Percentiles rank a stretch among this genome's conserved stretches.
These are phyloP conservation scores for Tanytarsus gracilentus DNA, from an alignment of 2,888 invertebrate genomes.

Conservation along the genomic window DNA sequence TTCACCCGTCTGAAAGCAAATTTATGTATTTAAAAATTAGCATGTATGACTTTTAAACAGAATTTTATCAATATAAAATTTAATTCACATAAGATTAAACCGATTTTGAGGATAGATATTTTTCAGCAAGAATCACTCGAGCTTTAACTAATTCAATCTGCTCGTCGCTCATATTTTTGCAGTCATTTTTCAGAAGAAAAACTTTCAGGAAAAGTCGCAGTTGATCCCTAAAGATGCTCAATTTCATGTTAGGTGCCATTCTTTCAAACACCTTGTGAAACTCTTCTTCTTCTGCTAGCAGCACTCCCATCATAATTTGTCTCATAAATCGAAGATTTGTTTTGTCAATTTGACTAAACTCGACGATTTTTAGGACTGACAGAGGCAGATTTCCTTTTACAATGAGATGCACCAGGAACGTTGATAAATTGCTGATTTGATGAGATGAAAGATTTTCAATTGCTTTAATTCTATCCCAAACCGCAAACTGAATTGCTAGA, in stretches of 20 bases:
- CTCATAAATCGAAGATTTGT: slow-evolving; percentile 68
- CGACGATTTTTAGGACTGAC: slow-evolving; percentile 78
- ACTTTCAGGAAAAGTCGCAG: slow-evolving; percentile 77
- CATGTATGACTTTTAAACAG: no score
- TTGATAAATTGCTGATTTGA: slow-evolving; percentile 65
- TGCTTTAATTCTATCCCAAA: slow-evolving; percentile 89
- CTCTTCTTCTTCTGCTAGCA: slow-evolving; percentile 53
- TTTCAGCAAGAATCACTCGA: slow-evolving; percentile 57
- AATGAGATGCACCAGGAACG: slow-evolving; percentile 70
- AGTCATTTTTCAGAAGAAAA: slow-evolving; percentile 62
- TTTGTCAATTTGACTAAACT: slow-evolving; percentile 79
- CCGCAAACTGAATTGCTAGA: slow-evolving; percentile 76
- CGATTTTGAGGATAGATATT: slow-evolving; percentile 50
- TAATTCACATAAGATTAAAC: slow-evolving; percentile 36
- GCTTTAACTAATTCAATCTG: slow-evolving; percentile 47
- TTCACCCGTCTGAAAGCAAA: no score
- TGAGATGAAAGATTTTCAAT: slow-evolving; percentile 54
- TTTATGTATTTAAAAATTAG: no score
- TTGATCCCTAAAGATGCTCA: slow-evolving; percentile 74
- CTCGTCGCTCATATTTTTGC: slow-evolving; percentile 42
- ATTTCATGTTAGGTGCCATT: slow-evolving; percentile 61
- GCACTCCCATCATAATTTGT: slow-evolving; percentile 63
- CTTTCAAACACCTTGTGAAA: slow-evolving; percentile 55
- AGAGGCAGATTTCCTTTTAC: slow-evolving; percentile 67
- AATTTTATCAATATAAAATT: no score